Evolutionary conservation across 2,888 invertebrate genomes (phyloP).

Genomic region (Cantharis lateralis): DNA sequence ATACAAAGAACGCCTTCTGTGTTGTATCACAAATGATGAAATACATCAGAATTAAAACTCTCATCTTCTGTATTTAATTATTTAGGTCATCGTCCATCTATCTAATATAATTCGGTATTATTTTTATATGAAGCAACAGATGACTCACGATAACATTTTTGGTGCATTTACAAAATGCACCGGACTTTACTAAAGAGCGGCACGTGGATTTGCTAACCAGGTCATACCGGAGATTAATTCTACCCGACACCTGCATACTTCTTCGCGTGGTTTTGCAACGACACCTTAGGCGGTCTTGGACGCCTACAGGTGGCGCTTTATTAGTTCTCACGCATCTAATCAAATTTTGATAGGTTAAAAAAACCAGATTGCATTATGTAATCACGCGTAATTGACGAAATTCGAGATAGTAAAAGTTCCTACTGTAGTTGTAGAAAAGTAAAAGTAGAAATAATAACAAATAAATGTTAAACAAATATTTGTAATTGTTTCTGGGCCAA

Average conservation of each 20-base stretch:
- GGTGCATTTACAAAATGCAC: constrained; percentile 4
- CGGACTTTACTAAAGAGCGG: constrained; percentile 1
- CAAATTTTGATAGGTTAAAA: neutral
- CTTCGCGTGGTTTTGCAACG: neutral
- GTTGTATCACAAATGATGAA: constrained; percentile 30
- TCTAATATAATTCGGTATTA: constrained; percentile 3
- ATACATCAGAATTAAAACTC: constrained; percentile 18
- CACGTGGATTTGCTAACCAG: constrained; percentile 21
- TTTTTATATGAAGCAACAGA: neutral
- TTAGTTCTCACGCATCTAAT: constrained; percentile 23
- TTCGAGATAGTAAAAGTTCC: constrained; percentile 5
- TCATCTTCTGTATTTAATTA: constrained; percentile 19
- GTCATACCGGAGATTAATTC: constrained; percentile 22
- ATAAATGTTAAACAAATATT: neutral
- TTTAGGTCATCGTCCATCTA: constrained; percentile 22
- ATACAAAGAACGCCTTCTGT: constrained; percentile 31
- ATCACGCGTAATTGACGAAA: constrained; percentile 14
- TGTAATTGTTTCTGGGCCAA: neutral
- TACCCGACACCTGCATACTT: constrained; percentile 12
- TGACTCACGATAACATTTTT: neutral
- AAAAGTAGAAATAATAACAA: neutral
- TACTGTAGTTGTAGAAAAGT: neutral
- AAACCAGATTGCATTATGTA: neutral
- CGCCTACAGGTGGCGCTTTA: constrained; percentile 24
- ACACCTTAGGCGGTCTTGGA: neutral